Percentiles rank a stretch among this genome's conserved stretches.
phyloP scores from a whole-genome alignment of 2,113 vertebrate genomes.

The Sinocyclocheilus maitianheensis region DNA sequence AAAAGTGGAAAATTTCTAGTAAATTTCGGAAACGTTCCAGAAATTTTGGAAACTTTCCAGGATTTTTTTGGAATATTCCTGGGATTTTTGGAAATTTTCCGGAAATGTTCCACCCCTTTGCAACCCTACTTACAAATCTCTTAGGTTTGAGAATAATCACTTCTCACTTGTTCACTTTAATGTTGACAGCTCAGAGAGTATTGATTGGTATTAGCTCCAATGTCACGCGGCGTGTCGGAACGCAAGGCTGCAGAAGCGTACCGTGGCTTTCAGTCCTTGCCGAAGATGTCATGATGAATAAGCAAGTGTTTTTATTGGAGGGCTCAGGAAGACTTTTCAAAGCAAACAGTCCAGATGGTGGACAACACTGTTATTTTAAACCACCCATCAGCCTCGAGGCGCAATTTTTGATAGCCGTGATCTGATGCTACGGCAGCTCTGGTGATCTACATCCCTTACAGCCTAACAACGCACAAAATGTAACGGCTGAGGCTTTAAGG shows the following conservation, averaged over 20 bases:
- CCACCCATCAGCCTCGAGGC: not conserved
- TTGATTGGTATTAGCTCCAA: conserved; percentile 30
- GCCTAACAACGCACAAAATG: conserved; percentile 18
- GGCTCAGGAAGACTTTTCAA: conserved; percentile 38
- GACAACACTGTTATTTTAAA: conserved; percentile 17
- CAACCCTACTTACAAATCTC: not conserved
- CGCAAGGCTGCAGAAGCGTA: not conserved
- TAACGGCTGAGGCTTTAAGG: not conserved
- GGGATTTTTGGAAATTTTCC: too few relatives aligned
- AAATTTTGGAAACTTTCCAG: too few relatives aligned
- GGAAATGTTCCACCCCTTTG: too few relatives aligned
- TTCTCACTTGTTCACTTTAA: conserved; percentile 38
- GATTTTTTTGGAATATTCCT: too few relatives aligned
- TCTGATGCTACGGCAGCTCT: not conserved
- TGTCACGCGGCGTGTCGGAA: not conserved
- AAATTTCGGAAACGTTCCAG: too few relatives aligned
- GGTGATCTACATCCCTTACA: not conserved
- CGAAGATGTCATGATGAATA: not conserved
- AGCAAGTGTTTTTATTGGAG: conserved; percentile 6
- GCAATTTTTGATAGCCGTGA: not conserved
- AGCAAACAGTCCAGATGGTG: not conserved
- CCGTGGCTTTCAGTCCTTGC: not conserved
- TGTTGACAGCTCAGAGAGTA: conserved; percentile 44
- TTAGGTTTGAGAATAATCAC: not conserved
- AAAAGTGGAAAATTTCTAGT: too few relatives aligned